phyloP scores from a whole-genome alignment of 2,113 vertebrate genomes.

The Anarhynchus alexandrinus region DNA sequence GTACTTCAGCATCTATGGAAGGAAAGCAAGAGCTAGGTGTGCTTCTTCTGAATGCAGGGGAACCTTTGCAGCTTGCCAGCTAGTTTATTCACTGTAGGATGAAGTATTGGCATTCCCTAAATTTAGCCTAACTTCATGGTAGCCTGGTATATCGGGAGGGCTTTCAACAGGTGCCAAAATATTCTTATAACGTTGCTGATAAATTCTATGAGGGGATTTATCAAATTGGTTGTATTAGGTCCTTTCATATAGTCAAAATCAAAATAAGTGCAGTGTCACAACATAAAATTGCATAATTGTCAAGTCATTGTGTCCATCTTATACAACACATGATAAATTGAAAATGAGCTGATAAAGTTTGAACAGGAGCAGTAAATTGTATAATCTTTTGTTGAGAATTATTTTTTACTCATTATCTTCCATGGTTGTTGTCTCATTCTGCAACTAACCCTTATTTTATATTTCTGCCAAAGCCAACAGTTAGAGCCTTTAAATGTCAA shows the following conservation, averaged over 20 bases:
- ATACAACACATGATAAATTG: background rate
- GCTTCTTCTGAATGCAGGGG: background rate
- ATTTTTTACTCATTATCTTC: background rate
- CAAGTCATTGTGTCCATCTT: background rate
- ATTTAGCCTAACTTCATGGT: background rate
- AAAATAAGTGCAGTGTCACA: background rate
- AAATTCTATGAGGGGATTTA: background rate
- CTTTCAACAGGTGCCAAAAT: background rate
- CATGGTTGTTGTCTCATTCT: background rate
- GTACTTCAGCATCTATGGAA: background rate
- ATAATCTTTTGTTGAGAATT: background rate
- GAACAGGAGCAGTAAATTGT: background rate
- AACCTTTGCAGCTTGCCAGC: background rate
- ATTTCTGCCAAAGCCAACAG: background rate
- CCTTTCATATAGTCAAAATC: background rate
- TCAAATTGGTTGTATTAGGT: background rate
- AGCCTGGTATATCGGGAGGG: fast-evolving
- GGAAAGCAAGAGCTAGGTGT: background rate
- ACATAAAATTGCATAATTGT: background rate
- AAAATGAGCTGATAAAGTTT: background rate
- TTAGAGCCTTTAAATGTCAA: background rate
- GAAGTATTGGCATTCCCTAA: background rate
- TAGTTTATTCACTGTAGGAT: background rate
- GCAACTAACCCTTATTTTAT: background rate
- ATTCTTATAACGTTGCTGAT: fast-evolving